Percentiles rank a stretch among this genome's conserved stretches.
Evolutionary conservation across 2,113 vertebrate genomes (phyloP).

Genomic region (Eupsittula cactorum): DNA sequence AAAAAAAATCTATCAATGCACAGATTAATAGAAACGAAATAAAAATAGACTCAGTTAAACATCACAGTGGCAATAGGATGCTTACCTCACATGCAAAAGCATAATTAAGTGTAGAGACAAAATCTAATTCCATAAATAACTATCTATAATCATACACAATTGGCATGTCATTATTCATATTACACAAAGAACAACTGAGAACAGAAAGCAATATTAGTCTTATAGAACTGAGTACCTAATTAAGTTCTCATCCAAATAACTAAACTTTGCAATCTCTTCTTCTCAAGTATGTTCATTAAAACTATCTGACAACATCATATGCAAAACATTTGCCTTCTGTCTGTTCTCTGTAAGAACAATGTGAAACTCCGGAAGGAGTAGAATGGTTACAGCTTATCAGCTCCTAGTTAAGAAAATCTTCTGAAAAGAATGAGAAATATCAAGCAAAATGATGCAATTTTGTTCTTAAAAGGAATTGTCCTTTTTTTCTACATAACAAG

Average conservation of each 20-base stretch:
- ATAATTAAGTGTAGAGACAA: conserved; percentile 59
- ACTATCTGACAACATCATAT: conserved; percentile 22
- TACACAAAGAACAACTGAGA: conserved; percentile 49
- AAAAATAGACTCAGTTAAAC: conserved; percentile 49
- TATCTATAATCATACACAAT: conserved; percentile 56
- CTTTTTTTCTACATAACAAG: background rate
- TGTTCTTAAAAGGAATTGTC: background rate
- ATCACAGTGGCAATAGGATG: conserved; percentile 20
- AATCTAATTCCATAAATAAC: conserved; percentile 59
- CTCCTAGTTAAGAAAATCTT: conserved; percentile 1
- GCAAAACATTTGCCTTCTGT: conserved; percentile 48
- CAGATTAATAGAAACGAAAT: background rate
- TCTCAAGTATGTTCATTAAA: conserved; percentile 41
- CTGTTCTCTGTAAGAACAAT: background rate
- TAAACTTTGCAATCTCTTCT: background rate
- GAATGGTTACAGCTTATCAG: background rate
- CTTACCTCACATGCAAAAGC: conserved; percentile 45
- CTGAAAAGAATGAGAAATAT: background rate
- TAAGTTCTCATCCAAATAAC: conserved; percentile 58
- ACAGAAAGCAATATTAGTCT: conserved; percentile 54
- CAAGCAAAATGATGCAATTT: background rate
- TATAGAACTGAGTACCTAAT: conserved; percentile 53
- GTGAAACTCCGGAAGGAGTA: conserved; percentile 4
- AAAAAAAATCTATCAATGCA: conserved; percentile 2
- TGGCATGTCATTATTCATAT: conserved; percentile 59